A percentile compares a stretch with the other conserved stretches of the same genome.
These are phyloP conservation scores for Julus scanicus DNA, from an alignment of 2,888 invertebrate species.

Conservation along the genomic window DNA sequence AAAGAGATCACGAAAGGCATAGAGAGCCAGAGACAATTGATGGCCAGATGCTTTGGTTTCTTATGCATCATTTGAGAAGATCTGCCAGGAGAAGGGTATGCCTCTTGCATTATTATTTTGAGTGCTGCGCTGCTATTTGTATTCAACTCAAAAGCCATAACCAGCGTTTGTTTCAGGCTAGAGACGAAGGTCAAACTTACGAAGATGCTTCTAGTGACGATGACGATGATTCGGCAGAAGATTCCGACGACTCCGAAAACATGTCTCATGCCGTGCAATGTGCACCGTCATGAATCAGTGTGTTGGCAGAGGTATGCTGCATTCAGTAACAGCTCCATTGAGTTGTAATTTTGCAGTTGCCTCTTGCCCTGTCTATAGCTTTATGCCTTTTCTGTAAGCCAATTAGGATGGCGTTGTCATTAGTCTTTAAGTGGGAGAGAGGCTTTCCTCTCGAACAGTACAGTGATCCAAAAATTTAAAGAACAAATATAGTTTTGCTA, in stretches of 20 bases:
- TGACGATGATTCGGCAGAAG: conserved; percentile 60
- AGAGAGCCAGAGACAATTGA: conserved; percentile 68
- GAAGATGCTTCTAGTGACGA: conserved; percentile 56
- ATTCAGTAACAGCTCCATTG: conserved; percentile 17
- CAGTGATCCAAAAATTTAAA: conserved; percentile 21
- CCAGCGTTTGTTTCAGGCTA: conserved; percentile 57
- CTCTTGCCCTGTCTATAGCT: conserved; percentile 23
- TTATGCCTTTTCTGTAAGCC: neutral
- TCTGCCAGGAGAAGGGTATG: conserved; percentile 65
- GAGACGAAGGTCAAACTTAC: conserved; percentile 57
- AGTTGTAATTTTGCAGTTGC: neutral
- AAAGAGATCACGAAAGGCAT: conserved; percentile 66
- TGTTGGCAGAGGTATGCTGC: neutral
- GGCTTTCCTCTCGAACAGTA: neutral
- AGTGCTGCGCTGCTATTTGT: neutral
- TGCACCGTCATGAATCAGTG: conserved; percentile 61
- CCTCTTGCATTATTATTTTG: neutral
- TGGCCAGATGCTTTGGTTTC: conserved; percentile 70
- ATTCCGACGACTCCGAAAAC: conserved; percentile 61
- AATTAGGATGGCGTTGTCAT: conserved; percentile 4
- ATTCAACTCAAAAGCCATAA: neutral
- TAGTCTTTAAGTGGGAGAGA: neutral
- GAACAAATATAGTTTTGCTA: conserved; percentile 48
- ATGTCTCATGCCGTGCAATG: conserved; percentile 63
- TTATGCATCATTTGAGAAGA: conserved; percentile 69